These are phyloP conservation scores for Drosophila cardini DNA, from an alignment of 1,140 invertebrate species.

Conservation along the genomic window DNA sequence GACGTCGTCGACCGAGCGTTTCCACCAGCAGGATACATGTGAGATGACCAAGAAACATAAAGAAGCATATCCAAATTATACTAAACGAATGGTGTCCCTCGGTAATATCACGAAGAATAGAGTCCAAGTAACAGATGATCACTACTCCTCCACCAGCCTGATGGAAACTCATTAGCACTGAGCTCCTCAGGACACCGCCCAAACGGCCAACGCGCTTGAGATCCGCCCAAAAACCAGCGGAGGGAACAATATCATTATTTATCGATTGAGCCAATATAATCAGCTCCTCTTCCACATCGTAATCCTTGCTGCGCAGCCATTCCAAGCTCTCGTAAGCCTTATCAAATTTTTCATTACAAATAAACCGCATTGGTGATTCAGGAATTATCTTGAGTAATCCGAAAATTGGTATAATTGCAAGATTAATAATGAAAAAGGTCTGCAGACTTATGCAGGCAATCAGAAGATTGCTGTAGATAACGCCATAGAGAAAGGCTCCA, in stretches of 20 bases:
- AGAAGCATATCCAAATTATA: not conserved
- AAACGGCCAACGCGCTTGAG: not conserved
- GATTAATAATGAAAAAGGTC: slow-evolving; percentile 86
- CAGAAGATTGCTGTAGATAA: slow-evolving; percentile 87
- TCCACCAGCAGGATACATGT: slow-evolving; percentile 43
- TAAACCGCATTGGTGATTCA: slow-evolving; percentile 87
- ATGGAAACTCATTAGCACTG: not conserved
- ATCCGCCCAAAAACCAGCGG: not conserved
- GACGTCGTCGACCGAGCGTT: slow-evolving; percentile 22
- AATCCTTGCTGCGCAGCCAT: slow-evolving; percentile 88
- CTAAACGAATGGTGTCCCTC: accelerated
- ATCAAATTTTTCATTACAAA: slow-evolving; percentile 85
- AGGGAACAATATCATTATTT: not conserved
- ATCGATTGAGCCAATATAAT: not conserved
- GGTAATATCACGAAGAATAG: not conserved
- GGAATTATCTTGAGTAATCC: slow-evolving; percentile 87
- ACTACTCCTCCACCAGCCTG: not conserved
- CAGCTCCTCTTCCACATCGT: slow-evolving; percentile 84
- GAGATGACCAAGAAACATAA: not conserved
- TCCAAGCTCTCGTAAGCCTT: slow-evolving; percentile 88
- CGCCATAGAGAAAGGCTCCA: slow-evolving; percentile 87
- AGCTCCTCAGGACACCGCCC: not conserved
- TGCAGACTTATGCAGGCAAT: slow-evolving; percentile 74
- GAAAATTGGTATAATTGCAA: slow-evolving; percentile 86
- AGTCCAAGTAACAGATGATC: not conserved